phyloP scores from a whole-genome alignment of 2,888 invertebrate genomes.

The Macrostomum cliftonense region DNA sequence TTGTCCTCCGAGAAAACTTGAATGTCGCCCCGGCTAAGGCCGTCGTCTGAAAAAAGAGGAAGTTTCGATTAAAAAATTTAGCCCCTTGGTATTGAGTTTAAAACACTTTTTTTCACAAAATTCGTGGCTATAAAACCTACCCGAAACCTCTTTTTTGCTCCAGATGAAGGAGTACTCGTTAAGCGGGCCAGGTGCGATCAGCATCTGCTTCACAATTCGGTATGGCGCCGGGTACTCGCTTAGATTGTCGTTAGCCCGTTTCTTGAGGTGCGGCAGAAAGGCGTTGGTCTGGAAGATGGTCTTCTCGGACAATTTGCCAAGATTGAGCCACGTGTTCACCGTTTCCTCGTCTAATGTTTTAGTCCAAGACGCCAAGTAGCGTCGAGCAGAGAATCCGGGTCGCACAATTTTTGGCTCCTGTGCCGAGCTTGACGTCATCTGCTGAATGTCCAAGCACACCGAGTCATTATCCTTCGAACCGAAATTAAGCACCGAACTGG shows the following conservation, averaged over 20 bases:
- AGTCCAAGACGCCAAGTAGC: constrained; percentile 32
- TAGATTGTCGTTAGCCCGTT: constrained; percentile 28
- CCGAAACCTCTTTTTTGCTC: background rate
- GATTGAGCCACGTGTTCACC: too few species aligned
- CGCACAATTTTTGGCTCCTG: constrained; percentile 15
- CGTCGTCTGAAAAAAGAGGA: background rate
- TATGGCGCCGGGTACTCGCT: constrained; percentile 31
- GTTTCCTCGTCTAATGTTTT: constrained; percentile 25
- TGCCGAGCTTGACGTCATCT: too few species aligned
- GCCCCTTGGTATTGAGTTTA: too few species aligned
- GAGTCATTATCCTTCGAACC: too few species aligned
- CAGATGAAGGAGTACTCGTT: constrained; percentile 31
- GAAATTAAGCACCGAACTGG: too few species aligned
- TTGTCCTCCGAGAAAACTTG: background rate
- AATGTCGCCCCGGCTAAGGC: background rate
- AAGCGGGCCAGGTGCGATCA: constrained; percentile 28
- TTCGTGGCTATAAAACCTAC: background rate
- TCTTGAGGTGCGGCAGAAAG: constrained; percentile 23
- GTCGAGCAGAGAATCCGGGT: constrained; percentile 34
- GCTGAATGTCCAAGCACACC: too few species aligned
- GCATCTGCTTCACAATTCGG: constrained; percentile 30
- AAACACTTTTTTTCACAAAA: background rate
- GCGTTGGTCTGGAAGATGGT: constrained; percentile 27
- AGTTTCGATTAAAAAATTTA: too few species aligned
- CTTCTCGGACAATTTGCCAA: constrained; percentile 17